Evolutionary conservation across 2,797 vertebrate species (phyloP), one percentile per base, ranked within the genome.

Genomic region (Apodemus agrarius): DNA sequence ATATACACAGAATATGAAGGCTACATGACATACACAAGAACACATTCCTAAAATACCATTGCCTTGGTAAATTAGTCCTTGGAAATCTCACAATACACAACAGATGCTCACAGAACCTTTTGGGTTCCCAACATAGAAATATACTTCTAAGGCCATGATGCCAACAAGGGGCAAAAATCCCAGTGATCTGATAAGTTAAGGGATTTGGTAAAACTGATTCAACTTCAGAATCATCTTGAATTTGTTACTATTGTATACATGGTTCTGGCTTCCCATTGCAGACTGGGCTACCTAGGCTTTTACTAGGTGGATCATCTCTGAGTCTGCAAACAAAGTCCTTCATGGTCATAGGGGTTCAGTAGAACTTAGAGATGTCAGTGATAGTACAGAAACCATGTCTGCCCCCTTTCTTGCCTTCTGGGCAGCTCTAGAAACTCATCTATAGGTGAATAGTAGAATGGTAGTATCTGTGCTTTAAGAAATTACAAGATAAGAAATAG

Each of bases 181-280:
- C 12, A 1, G 1, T 21, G 22, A 65, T 81, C 22, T 7, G 26
- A 57, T n/a, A 57, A 91, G 63, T 65, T 76, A 59, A 84, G 46
- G 49, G 34, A 79, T 94, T 91, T 79, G 59, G 82, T 3, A 40
- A n/a, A 88, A 79, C 22, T 2, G 2, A 49, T 46, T 31, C 21
- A 37, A 65, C 89, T 94, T 88, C 82, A 96, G 74, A 95, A 88
- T 40, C n/a, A 61, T 31, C 29, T 2, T 37, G 54, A 61, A 54
- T 26, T 29, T 16, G 57, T 5, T 4, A 4, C 54, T 92, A 31
- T 34, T 80, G 86, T 49, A 29, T 6, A 82, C 92, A 26, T 13
- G 67, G 40, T 34, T 49, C n/a, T 85, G 67, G 65, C 13, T 89
- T n/a, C 75, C 83, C 17, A 5, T n/a, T 43, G 57, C 6, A 49